Percentiles rank a stretch among this genome's conserved stretches.
These are phyloP conservation scores for Caradrina kadenii DNA, from an alignment of 2,888 invertebrate genomes.

Conservation along the genomic window DNA sequence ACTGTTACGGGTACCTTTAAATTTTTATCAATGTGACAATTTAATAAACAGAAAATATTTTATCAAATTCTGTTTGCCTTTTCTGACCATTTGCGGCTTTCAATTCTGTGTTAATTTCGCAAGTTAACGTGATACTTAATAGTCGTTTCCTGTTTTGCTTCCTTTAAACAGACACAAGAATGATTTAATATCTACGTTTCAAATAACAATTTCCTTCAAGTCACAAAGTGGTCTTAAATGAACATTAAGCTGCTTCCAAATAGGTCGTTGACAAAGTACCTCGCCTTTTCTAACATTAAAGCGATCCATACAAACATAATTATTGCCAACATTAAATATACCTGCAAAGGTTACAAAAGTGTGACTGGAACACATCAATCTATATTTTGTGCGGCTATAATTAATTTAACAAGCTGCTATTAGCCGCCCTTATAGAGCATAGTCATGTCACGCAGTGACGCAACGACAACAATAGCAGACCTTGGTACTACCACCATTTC, in stretches of 20 bases:
- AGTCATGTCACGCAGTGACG: constrained; percentile 72
- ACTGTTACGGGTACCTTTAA: constrained; percentile 12
- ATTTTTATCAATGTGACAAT: neutral
- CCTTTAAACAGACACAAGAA: constrained; percentile 18
- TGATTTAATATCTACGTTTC: constrained; percentile 12
- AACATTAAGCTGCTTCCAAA: neutral
- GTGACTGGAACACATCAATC: constrained; percentile 53
- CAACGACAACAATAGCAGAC: constrained; percentile 77
- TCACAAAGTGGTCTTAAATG: constrained; percentile 9
- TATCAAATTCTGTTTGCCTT: neutral
- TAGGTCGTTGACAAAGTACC: neutral
- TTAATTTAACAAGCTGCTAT: constrained; percentile 78
- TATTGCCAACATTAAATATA: constrained; percentile 30
- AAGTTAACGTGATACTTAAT: constrained; percentile 6
- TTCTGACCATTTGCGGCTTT: neutral
- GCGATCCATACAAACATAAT: constrained; percentile 2
- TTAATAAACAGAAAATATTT: too few species aligned
- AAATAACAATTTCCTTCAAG: constrained; percentile 31
- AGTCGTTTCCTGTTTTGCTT: constrained; percentile 10
- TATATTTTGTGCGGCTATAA: constrained; percentile 60
- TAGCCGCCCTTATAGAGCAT: constrained; percentile 74
- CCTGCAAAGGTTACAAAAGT: constrained; percentile 41
- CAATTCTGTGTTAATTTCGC: constrained; percentile 1
- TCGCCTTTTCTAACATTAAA: constrained; percentile 1
- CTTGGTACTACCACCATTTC: constrained; percentile 65